Percentiles rank a stretch among this genome's conserved stretches.
Conservation (phyloP, 2,888 invertebrate genomes). For the Plemyria rubiginata region DNA sequence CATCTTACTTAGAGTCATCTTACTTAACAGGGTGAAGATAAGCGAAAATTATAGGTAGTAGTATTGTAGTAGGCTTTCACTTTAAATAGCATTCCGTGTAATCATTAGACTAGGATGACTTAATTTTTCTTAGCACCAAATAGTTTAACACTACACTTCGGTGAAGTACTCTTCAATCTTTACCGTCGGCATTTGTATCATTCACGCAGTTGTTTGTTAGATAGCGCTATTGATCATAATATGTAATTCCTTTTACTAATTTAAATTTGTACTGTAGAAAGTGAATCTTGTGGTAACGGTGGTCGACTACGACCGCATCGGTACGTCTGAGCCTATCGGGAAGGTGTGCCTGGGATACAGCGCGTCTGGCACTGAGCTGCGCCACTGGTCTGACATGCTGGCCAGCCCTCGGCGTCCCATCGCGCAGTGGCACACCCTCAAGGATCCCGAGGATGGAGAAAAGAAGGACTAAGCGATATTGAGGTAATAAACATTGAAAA, state of each 20-base stretch:
- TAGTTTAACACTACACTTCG: conserved; percentile 16
- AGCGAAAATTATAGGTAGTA: conserved; percentile 5
- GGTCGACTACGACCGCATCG: conserved; percentile 99
- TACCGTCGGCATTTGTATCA: conserved; percentile 14
- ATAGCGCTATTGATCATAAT: conserved; percentile 17
- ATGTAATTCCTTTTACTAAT: conserved; percentile 25
- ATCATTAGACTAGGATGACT: conserved; percentile 20
- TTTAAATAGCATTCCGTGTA: conserved; percentile 18
- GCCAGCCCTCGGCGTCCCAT: conserved; percentile 99
- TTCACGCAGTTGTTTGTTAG: conserved; percentile 27
- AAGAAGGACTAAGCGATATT: conserved; percentile 88
- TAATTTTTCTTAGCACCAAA: conserved; percentile 19
- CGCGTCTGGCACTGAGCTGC: conserved; percentile 98
- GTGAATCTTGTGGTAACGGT: conserved; percentile 99
- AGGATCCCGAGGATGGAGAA: conserved; percentile 97
- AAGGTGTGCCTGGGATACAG: conserved; percentile 98
- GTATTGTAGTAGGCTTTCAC: conserved; percentile 21
- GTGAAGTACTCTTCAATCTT: conserved; percentile 10
- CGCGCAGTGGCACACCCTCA: conserved; percentile 99
- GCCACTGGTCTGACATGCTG: conserved; percentile 99
- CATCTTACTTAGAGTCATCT: conserved; percentile 4
- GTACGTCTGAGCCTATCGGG: conserved; percentile 99
- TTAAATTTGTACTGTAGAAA: conserved; percentile 89
- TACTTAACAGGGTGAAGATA: conserved; percentile 13
- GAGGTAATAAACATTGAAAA: conserved; percentile 44